Evolutionary conservation across 1,140 invertebrate species (phyloP), one percentile per base, ranked within the genome.

Genomic region (Ctenoplectra terminalis): DNA sequence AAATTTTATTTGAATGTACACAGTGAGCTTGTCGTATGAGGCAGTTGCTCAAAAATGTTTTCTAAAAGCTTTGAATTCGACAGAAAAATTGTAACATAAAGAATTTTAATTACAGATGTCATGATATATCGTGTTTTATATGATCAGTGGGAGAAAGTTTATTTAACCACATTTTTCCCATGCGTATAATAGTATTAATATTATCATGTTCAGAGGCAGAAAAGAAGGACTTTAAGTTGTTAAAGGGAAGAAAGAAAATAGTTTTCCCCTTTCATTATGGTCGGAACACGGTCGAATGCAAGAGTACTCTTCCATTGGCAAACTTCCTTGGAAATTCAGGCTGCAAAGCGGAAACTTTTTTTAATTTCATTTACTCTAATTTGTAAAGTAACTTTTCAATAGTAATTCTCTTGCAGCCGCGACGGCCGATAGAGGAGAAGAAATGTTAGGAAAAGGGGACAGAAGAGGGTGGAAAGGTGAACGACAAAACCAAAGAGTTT

Each of bases 311-410:
- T 87, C 83, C 79, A 85, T 75, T 70, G 77, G 84, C 87, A 83
- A 92, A 92, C 86, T 92, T 91, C 73, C 88, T 85, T 87, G 89
- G 89, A 92, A 90, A 91, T 90, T 83, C 88, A 84, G 89, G 84
- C 88, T 91, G 87, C 87, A 86, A 82, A 86, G 74, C 84, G 75
- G 86, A 92, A 92, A 89, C 82, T 91, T 92, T 91, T 91, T 92
- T 91, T 92, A 92, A 92, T 92, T 92, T 92, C 91, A 92, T 92
- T 92, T 91, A 90, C 91, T 89, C 86, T 92, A 92, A 92, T 92
- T 91, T 91, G 89, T 89, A 91, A 91, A 90, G 89, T 91, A 91
- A 92, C 90, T 91, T 91, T 91, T 89, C 90, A 87, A 90, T 92
- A 92, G 90, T 83, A 86, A 87, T 91, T 89, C 86, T 89, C 87